phyloP scores from a whole-genome alignment of 2,888 invertebrate genomes.

The Bimastos eiseni region DNA sequence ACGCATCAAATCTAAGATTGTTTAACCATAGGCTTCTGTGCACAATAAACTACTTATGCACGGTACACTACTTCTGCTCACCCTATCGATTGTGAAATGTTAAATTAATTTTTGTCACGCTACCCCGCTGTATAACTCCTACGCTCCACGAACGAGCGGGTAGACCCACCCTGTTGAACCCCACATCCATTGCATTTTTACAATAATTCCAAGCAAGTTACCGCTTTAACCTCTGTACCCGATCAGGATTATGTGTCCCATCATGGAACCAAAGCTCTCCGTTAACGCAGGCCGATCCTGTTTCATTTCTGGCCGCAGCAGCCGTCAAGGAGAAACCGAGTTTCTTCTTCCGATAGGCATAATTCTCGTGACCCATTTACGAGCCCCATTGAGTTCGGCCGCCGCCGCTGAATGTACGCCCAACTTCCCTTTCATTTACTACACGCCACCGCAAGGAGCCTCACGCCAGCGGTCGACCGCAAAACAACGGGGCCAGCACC shows the following conservation, averaged over 20 bases:
- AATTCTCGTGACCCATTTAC: constrained; percentile 7
- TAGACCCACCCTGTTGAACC: background rate
- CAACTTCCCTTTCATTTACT: constrained; percentile 13
- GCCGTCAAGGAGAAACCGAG: background rate
- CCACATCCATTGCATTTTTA: background rate
- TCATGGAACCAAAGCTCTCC: background rate
- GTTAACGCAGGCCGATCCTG: constrained; percentile 2
- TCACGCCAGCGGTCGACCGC: background rate
- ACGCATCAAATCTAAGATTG: no score
- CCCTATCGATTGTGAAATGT: no score
- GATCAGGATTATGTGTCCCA: background rate
- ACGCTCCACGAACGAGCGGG: background rate
- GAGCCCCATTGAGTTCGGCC: background rate
- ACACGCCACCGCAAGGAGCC: constrained; percentile 4
- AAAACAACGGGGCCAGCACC: constrained; percentile 1
- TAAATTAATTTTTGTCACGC: no score
- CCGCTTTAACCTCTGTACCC: constrained; percentile 13
- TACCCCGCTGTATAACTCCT: no score
- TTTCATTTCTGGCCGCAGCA: background rate
- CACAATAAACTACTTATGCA: no score
- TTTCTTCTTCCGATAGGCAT: constrained; percentile 6
- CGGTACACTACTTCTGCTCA: no score
- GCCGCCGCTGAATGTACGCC: background rate
- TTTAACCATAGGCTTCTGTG: no score
- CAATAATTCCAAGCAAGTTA: background rate